Base-by-base conservation (phyloP, 2,888 invertebrate species). In the Acanthacorydalis orientalis region DNA sequence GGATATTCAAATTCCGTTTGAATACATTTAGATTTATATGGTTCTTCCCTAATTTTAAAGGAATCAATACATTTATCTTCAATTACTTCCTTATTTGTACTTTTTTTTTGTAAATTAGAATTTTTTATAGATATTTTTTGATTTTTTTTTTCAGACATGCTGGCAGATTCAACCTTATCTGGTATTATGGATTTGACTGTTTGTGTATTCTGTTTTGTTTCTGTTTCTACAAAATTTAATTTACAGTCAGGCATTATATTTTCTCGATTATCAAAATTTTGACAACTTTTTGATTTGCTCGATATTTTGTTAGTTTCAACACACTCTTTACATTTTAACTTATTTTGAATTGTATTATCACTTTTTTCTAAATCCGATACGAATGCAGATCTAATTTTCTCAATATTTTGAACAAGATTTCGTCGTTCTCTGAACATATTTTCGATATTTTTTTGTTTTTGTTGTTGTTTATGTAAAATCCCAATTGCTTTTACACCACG, bases 341-440 rank as follows among this genome's bases (percentile, higher is more conserved):
- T 44, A 48, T 46, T 51, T 35, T 31, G 15, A 35, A 12, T 37
- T 38, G 35, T 23, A 37, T 14, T 37, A n/a, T 33, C 23, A 32
- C 49, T 54, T 31, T 50, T 56, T 7, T 59, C 54, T 44, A 62
- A 53, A 40, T 59, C 58, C 2, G 63, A 56, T n/a, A 69, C 56
- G 60, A 68, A 59, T 8, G 60, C 54, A 7, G 71, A 62, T 46
- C 72, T 57, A 2, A 63, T 52, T 56, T 72, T 66, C 58, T 73
- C 73, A 12, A 68, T 55, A 49, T 68, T 66, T 50, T 70, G 59
- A 15, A 62, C 63, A 32, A 60, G 46, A 47, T 59, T 61, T 51
- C 57, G 61, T 11, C 57, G 57, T 48, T 64, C 58, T 8, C 53
- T 41, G 6, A 56, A 55, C 41, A 40, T 52, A 42, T 23, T 51